Evolutionary conservation across 2,888 invertebrate species (phyloP), one percentile per base, ranked within the genome.

Genomic region (Drosophila leonis): DNA sequence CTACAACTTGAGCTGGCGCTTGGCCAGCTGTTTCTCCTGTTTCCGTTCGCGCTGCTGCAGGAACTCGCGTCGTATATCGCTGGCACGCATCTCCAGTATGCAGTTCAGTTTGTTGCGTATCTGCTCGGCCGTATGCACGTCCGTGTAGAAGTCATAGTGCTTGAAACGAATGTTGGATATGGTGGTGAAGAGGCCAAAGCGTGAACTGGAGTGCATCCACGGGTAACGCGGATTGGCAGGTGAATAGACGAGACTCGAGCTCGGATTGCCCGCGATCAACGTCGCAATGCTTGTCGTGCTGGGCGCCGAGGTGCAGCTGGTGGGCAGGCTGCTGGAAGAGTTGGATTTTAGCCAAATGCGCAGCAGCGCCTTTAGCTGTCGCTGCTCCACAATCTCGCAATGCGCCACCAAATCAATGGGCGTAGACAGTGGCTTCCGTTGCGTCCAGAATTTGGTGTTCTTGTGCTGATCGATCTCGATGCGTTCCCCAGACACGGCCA

Each of bases 401-500:
- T 96, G 96, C 0, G 97, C 98, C 66, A 98, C 95, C 27, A 95
- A 95, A 91, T 98, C 98, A 91, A 98, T 97, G 78, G 96, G 96
- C 93, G 97, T 97, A 72, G 96, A 96, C 59, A 97, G 96, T 46
- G 98, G 96, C 90, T 97, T 96, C 81, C 96, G 95, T 90, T 96
- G 94, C 49, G 94, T 93, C 94, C 95, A 95, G 90, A 96, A 95
- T 69, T 95, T 95, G 5, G 88, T 83, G 88, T 95, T 95, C 83
- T 95, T 94, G 41, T 95, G 94, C 37, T 96, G 95, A 92, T 98
- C 97, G 61, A 98, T 97, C 94, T 98, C 98, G 69, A 98, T 96
- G 92, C 97, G 97, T 85, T 98, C 98, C 8, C 97, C 96, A 15
- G 98, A 98, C 75, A 98, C 96, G 52, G 97, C 97, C 48, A 98